A percentile compares a stretch with the other conserved stretches of the same genome.
These are phyloP conservation scores for Gnathonemus longibarbis DNA, from an alignment of 2,113 vertebrate genomes.

Conservation along the genomic window DNA sequence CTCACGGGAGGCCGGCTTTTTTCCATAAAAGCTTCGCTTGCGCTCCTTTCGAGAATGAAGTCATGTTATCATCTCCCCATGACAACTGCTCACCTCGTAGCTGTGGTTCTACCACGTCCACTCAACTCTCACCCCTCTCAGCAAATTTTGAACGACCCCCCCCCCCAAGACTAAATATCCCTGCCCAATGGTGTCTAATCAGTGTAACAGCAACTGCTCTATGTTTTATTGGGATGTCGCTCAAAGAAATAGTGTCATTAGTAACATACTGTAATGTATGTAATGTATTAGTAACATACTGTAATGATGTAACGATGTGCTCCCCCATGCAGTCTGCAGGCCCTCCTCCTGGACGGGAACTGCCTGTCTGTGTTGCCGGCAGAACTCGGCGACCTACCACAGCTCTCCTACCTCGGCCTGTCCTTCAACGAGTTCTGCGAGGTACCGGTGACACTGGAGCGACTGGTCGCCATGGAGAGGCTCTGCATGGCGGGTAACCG, in stretches of 20 bases:
- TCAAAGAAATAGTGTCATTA: background rate
- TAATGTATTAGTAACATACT: too few species aligned
- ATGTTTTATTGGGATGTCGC: background rate
- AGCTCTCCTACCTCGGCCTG: slow-evolving; percentile 82
- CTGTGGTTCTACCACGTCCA: background rate
- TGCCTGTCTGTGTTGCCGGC: slow-evolving; percentile 74
- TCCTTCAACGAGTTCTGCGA: slow-evolving; percentile 91
- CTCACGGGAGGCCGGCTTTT: background rate
- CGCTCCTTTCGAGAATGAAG: background rate
- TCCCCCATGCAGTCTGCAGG: slow-evolving; percentile 74
- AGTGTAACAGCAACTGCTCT: background rate
- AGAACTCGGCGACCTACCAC: slow-evolving; percentile 78
- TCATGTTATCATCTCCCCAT: background rate
- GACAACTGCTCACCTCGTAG: background rate
- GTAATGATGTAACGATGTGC: background rate
- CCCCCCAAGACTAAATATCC: background rate
- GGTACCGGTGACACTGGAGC: slow-evolving; percentile 82
- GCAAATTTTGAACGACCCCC: background rate
- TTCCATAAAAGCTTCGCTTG: background rate
- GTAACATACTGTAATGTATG: too few species aligned
- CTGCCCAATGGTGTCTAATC: background rate
- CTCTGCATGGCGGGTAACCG: slow-evolving; percentile 95
- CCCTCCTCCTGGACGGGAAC: slow-evolving; percentile 91
- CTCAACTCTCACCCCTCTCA: background rate
- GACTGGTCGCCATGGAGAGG: slow-evolving; percentile 78